Conservation (phyloP, 2,888 invertebrate species). For the Carabus problematicus region DNA sequence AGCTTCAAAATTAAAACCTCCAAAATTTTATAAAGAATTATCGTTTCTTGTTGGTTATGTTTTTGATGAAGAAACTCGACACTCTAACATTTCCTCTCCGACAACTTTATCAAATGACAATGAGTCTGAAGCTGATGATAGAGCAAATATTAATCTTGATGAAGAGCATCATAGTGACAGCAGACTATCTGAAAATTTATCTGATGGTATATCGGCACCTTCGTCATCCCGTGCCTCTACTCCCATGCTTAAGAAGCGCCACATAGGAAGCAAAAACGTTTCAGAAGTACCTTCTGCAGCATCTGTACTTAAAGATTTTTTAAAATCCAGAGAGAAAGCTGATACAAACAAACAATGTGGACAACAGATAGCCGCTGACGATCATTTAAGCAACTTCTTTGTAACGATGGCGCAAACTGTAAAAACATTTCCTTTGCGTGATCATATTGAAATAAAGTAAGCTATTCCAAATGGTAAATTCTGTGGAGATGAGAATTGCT, state of each 20-base stretch:
- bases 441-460: constrained; percentile 15
- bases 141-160: constrained; percentile 7
- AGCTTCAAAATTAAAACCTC: constrained; percentile 45
- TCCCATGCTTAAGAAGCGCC: constrained; percentile 20
- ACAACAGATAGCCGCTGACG: too few relatives aligned
- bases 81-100: constrained; percentile 43
- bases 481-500: constrained; percentile 10
- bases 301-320: constrained; percentile 18
- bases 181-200: constrained; percentile 11
- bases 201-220: constrained; percentile 21
- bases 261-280: background rate
- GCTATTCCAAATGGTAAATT: constrained; percentile 16
- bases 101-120: constrained; percentile 26
- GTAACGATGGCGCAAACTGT: constrained; percentile 18
- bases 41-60: constrained; percentile 41
- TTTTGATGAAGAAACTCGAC: constrained; percentile 41
- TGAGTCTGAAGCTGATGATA: constrained; percentile 10
- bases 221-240: constrained; percentile 35
- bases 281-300: constrained; percentile 6
- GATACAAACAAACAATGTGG: too few relatives aligned
- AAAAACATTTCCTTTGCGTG: constrained; percentile 13
- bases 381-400: constrained; percentile 19
- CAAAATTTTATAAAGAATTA: constrained; percentile 46
- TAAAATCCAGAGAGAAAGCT: too few relatives aligned
- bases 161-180: background rate